Evolutionary conservation across 2,113 vertebrate genomes (phyloP), one percentile per base, ranked within the genome.

Genomic region (Etia nguti): DNA sequence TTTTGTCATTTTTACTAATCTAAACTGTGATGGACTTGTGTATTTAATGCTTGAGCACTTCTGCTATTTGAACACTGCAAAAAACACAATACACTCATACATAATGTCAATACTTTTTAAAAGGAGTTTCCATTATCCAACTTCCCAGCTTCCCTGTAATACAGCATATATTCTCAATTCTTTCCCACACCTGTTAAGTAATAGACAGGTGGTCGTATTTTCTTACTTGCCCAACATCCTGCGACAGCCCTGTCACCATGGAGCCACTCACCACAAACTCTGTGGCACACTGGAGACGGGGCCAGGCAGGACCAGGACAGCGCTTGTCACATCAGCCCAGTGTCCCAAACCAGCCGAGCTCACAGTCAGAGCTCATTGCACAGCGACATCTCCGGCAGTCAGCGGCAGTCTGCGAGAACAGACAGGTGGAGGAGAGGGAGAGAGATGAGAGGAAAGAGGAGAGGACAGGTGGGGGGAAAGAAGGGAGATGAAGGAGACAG

Each of bases 301-400:
- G 84, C 79, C 70, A 81, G 86, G 88, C 91, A 81, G 86, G 68
- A 79, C 79, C 83, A 20, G 92, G 93, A 92, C 90, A 93, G 92
- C 79, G 5, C 62, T 52, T 95, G 95, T 95, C 95, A 96, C 91
- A 93, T 92, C 41, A 65, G 52, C 62, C 87, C 87, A 90, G 85
- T 73, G 20, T 91, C 86, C 84, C 80, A 62, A 68, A 85, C 82
- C 55, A 46, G 68, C 79, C 24, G 85, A 90, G 88, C 92, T 89
- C 57, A 75, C 88, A 94, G 95, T 96, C 96, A 94, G 83, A 88
- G 88, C 80, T 83, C 79, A 95, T 94, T 89, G 84, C 56, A 15
- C 79, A 34, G 73, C 59, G 70, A 38, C 86, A 18, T 93, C 91
- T 92, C 92, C 79, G 55, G 80, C 89, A 93, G 94, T 95, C 95